Evolutionary conservation across 1,140 invertebrate species (phyloP).

Genomic region (Panulirus ornatus): DNA sequence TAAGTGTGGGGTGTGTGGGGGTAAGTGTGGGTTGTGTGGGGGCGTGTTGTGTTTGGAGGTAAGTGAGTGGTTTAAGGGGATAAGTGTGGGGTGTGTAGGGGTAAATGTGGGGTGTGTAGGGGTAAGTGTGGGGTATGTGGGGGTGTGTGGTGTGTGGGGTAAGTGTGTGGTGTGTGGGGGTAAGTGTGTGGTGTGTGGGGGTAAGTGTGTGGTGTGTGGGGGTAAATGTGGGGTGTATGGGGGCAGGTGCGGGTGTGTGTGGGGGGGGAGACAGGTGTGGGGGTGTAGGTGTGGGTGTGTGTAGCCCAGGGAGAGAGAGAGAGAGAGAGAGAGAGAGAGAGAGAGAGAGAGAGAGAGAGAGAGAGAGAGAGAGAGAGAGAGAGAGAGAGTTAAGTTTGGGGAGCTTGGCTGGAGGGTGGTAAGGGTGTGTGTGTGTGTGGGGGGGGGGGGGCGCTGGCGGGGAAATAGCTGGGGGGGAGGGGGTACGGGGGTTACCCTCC

Average conservation of each 20-base stretch:
- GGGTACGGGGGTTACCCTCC: too few species aligned
- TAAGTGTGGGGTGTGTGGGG: neutral
- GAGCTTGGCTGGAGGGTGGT: neutral
- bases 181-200: neutral
- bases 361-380: constrained; percentile 49
- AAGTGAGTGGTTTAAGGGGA: too few species aligned
- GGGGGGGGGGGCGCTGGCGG: neutral
- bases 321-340: constrained; percentile 55
- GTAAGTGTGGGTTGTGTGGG: neutral
- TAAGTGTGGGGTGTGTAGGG: neutral
- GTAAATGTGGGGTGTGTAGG: neutral
- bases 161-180: neutral
- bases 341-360: constrained; percentile 58
- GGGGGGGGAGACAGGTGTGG: neutral
- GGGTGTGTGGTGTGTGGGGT: neutral
- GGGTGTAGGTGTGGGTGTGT: constrained; percentile 2
- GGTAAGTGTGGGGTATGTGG: neutral
- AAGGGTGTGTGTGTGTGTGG: neutral
- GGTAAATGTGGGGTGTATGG: neutral
- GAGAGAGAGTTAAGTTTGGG: neutral
- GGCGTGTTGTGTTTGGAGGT: neutral
- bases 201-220: neutral
- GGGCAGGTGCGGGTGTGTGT: neutral
- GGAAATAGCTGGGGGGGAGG: neutral
- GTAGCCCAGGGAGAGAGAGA: constrained; percentile 22